phyloP scores from a whole-genome alignment of 2,888 invertebrate species.

The Theretra japonica region DNA sequence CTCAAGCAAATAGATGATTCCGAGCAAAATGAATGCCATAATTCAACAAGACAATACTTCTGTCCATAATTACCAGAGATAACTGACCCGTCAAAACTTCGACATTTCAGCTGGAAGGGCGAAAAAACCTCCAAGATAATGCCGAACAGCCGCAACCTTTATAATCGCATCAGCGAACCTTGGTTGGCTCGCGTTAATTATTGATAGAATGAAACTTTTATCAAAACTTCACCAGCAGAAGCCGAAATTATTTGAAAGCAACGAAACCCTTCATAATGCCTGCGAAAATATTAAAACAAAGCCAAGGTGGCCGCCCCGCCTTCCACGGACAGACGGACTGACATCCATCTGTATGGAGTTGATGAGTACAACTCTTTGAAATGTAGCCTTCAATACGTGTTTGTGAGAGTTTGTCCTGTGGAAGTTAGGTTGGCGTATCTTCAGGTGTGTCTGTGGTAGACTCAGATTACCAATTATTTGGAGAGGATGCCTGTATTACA shows the following conservation, averaged over 20 bases:
- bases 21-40: background rate
- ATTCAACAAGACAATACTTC: conserved; percentile 28
- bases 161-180: conserved; percentile 80
- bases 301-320: conserved; percentile 81
- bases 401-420: background rate
- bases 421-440: no score
- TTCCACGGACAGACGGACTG: conserved; percentile 69
- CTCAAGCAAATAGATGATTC: no score
- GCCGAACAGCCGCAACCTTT: conserved; percentile 72
- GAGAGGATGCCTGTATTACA: no score
- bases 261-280: conserved; percentile 84
- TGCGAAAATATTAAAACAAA: conserved; percentile 85
- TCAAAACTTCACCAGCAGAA: conserved; percentile 84
- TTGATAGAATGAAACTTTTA: conserved; percentile 85
- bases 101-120: conserved; percentile 32
- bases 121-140: conserved; percentile 66
- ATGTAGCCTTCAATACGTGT: background rate
- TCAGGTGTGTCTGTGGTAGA: no score
- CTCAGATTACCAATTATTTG: no score
- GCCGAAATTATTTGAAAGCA: conserved; percentile 84
- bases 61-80: conserved; percentile 22
- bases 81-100: conserved; percentile 27
- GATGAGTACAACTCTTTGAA: conserved; percentile 34
- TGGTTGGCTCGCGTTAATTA: conserved; percentile 82
- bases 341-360: conserved; percentile 56